Base-by-base conservation (phyloP, 64 coral and sea anemone genomes). In the Montipora foliosa region DNA sequence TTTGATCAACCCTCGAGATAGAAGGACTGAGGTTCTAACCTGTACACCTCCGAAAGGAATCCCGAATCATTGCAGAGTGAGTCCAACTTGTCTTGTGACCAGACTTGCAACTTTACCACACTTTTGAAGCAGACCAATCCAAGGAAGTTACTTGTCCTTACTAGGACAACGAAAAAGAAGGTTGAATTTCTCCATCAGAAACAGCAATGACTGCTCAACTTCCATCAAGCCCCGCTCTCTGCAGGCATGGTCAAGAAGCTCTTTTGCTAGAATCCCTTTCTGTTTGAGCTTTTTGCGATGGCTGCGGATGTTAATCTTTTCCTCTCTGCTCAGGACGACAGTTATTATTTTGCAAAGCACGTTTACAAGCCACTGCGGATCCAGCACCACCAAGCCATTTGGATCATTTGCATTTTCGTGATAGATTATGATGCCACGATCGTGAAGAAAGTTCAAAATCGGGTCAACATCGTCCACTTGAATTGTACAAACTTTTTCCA, bases 281-380 rank as follows among this genome's bases (percentile, higher is more conserved):
- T 80, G 4, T 80, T 20, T 4, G 5, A 80, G 46, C 4, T 20
- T 19, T 57, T 55, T 5, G 0, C 16, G 49, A 57, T 80, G 15
- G 5, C 2, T 0, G 1, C 7, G 5, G 19, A 80, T 0, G 8
- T 0, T 55, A 2, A 16, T 2, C 6, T 15, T 46, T 21, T 80
- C 49, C 5, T 80, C 50, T 4, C 6, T n/a, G 3, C 6, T 10
- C 1, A 51, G 49, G 6, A 17, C 48, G 5, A 55, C 49, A 4
- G 6, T 80, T 12, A 80, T 55, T n/a, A 80, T 80, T 51, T 80
- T n/a, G 49, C 78, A 80, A 8, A 80, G 4, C 2, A 55, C 8
- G 14, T 55, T 55, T 9, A 80, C 58, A 4, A 80, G n/a, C 78
- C 78, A 80, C 17, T 80, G 48, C 15, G 78, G 78, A 55, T 80